Conservation (phyloP, 2,888 invertebrate species). For the Xestia sexstrigata region DNA sequence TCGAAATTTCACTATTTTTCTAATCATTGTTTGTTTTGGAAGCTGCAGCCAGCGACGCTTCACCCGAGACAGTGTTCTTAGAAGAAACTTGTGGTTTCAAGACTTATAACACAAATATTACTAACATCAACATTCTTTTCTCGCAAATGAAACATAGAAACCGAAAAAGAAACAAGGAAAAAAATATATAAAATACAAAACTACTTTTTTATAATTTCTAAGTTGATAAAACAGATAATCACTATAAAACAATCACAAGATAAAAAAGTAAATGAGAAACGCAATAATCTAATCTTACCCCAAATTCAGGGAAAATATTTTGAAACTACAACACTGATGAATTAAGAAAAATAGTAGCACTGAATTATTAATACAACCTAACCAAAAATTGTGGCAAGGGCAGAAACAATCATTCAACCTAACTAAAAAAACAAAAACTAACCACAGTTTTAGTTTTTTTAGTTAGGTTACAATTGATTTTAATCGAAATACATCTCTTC, state of each 20-base stretch:
- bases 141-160: background rate
- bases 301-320: conserved; percentile 2
- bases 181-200: background rate
- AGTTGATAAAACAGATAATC: no score
- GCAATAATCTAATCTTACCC: conserved; percentile 1
- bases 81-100: conserved; percentile 70
- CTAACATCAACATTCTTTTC: background rate
- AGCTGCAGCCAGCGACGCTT: conserved; percentile 82
- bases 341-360: background rate
- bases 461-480: background rate
- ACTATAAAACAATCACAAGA: background rate
- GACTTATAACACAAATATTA: conserved; percentile 14
- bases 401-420: conserved; percentile 8
- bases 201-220: background rate
- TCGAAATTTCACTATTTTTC: conserved; percentile 79
- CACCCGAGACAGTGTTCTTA: conserved; percentile 88
- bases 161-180: background rate
- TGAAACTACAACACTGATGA: conserved; percentile 19
- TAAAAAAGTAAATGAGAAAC: background rate
- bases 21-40: conserved; percentile 73
- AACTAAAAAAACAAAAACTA: background rate
- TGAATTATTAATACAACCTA: conserved; percentile 1
- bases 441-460: background rate
- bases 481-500: conserved; percentile 91
- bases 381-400: conserved; percentile 5